Percentiles rank a stretch among this genome's conserved stretches.
These are phyloP conservation scores for Eptesicus fuscus DNA, from an alignment of 2,113 vertebrate genomes.

Conservation along the genomic window DNA sequence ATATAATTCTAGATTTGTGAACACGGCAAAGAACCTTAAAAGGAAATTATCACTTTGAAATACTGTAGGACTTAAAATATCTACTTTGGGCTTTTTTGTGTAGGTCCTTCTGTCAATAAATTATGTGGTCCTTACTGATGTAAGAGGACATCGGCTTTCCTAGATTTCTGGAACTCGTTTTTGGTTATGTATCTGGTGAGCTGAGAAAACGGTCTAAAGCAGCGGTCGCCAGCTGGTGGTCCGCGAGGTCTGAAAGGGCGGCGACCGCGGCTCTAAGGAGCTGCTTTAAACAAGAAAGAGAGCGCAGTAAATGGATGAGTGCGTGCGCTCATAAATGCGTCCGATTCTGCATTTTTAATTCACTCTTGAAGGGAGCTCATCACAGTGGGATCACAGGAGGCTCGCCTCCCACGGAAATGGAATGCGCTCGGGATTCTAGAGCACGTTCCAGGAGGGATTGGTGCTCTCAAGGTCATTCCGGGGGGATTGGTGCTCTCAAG, in stretches of 20 bases:
- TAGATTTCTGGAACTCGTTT: not conserved
- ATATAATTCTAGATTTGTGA: not conserved
- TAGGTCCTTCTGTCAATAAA: not conserved
- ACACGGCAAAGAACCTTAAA: not conserved
- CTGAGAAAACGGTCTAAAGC: not conserved
- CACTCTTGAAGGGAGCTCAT: not conserved
- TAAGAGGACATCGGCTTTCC: not conserved
- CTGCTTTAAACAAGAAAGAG: not conserved
- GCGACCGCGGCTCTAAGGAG: not conserved
- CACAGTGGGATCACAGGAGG: not conserved
- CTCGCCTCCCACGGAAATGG: not conserved
- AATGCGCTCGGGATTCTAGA: not conserved
- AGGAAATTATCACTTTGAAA: not conserved
- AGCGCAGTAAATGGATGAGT: not conserved
- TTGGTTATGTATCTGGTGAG: not conserved
- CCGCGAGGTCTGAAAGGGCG: too few species aligned
- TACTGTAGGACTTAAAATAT: not conserved
- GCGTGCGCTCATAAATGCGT: not conserved
- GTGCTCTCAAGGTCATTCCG: not conserved
- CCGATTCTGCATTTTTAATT: slow-evolving; percentile 6
- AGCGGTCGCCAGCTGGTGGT: too few species aligned
- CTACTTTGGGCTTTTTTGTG: not conserved
- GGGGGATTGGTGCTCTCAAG: too few species aligned
- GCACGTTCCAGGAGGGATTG: too few species aligned
- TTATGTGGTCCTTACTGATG: not conserved